Evolutionary conservation across 2,113 vertebrate genomes (phyloP), one percentile per base, ranked within the genome.

Genomic region (Octodon degus): DNA sequence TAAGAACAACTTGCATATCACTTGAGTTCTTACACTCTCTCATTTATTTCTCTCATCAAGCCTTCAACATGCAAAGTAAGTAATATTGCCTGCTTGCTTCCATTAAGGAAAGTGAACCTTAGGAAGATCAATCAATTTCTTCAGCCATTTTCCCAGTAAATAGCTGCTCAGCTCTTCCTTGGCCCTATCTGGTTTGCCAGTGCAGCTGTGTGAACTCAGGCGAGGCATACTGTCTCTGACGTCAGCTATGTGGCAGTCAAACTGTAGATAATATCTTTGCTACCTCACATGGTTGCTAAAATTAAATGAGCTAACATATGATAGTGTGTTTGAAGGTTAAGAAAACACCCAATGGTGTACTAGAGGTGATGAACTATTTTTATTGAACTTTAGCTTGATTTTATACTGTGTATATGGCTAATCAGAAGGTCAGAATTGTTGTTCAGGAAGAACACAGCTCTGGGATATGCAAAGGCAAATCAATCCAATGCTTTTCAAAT

Each of bases 31-130:
- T 68, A 37, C 2, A 67, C 82, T 94, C 47, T 85, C 90, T 91
- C n/a, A 58, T 16, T 87, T 81, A 86, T 81, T 63, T 1, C 14
- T 90, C 92, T 72, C 30, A 70, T 24, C 0, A 37, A 68, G 20
- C 24, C 17, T 81, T 87, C 17, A 89, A 10, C 4, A 34, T 93
- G 34, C 9, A 67, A 93, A 32, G 34, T 81, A 81, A 86, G 37
- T 82, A 90, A 43, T 90, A 90, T 37, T 40, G 63, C 55, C 62
- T 83, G 22, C 19, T 81, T 84, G 27, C 47, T 89, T 93, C 79
- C 55, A 34, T 50, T 96, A 91, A 94, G 30, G 27, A 90, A 95
- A 92, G 27, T 25, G 79, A 86, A 89, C 10, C 9, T 85, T 43
- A 83, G 47, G 86, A 30, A 95, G 1, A 76, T 62, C 20, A 67